Evolutionary conservation across 2,797 vertebrate species (phyloP), one percentile per base, ranked within the genome.

Genomic region (Fistularia tabacaria): DNA sequence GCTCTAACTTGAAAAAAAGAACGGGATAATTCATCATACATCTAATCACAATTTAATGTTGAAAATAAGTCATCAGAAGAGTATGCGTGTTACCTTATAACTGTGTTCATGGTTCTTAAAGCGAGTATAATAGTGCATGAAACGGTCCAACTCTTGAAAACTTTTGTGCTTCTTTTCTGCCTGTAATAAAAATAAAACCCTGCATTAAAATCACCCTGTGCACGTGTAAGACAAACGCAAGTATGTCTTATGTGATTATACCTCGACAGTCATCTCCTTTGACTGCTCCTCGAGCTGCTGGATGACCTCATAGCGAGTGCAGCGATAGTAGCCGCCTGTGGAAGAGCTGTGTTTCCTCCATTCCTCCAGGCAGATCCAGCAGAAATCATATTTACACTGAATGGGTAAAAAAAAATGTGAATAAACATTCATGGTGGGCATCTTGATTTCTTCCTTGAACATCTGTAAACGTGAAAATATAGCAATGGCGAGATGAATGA

Each of bases 301-400:
- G 75, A 99, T 99, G 72, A 98, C 93, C 83, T 99, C 97, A 54
- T 99, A 99, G 70, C 97, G 96, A 54, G 97, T 98, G 60, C 97
- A 99, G 74, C 97, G 93, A 75, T 99, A 99, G 81, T 99, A 99
- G 43, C 97, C 97, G 71, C 97, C 97, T 9, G 97, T 99, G 38
- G 97, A 99, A 42, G 97, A 99, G 86, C 97, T 99, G 89, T 99
- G 97, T 57, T 99, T 99, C 88, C 99, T 99, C 97, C 97, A 99
- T 73, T 99, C 97, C 88, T 99, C 97, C 84, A 99, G 87, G 80
- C 97, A 99, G 84, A 99, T 98, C 97, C 97, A 99, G 84, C 97
- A 99, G 74, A 99, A 99, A 79, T 99, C 97, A 55, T 99, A 98
- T 84, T 99, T 99, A 68, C 97, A 99, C 97, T 99, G 7, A 54